Evolutionary conservation across 2,888 invertebrate genomes (phyloP).

Genomic region (Diaprepes abbreviatus): DNA sequence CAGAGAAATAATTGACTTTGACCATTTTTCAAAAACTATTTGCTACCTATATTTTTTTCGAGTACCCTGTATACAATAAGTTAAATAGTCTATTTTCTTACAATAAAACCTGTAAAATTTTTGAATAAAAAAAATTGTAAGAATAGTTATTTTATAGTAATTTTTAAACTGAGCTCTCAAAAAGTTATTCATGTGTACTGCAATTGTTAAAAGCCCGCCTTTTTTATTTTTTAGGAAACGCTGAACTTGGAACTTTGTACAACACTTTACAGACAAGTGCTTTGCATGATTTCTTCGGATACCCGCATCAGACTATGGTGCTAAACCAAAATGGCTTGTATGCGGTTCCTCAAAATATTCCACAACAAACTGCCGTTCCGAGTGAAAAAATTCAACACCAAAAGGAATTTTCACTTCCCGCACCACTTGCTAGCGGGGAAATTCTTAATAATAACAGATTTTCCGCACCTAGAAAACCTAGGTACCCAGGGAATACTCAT

Average conservation of each 20-base stretch:
- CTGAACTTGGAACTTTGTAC: not conserved
- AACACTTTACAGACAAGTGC: not conserved
- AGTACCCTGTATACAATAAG: no score
- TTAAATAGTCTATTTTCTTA: no score
- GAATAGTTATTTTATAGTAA: no score
- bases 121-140: no score
- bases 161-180: no score
- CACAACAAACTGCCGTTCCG: not conserved
- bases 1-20: no score
- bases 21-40: no score
- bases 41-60: no score
- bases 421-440: not conserved
- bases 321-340: not conserved
- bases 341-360: not conserved
- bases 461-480: not conserved
- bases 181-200: no score
- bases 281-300: not conserved
- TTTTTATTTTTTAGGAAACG: conserved; percentile 10
- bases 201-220: no score
- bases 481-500: conserved; percentile 20
- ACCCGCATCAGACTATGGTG: not conserved
- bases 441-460: not conserved
- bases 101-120: no score
- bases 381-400: not conserved
- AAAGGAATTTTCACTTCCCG: not conserved